Evolutionary conservation across 2,888 invertebrate species (phyloP), one percentile per base, ranked within the genome.

Genomic region (Venusia cambrica): DNA sequence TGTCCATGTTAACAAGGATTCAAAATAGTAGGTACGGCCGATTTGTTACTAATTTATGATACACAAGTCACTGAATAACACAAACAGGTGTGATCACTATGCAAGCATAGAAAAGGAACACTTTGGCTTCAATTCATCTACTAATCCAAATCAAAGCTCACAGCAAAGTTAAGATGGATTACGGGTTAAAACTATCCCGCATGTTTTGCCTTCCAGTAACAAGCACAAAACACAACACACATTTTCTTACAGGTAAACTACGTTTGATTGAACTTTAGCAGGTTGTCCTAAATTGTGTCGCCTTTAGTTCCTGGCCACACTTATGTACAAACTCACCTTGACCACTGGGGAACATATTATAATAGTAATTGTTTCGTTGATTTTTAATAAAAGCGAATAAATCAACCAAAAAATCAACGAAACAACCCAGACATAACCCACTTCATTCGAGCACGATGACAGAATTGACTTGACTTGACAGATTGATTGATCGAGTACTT

Each of bases 401-500:
- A 45, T 51, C 51, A 51, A 48, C 45, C 44, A 48, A 39, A 51
- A 51, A 51, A 51, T 51, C 51, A 51, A 51, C 51, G 51, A 51
- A 51, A 51, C 51, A 51, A 51, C 45, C 43, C 50, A 35, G 30
- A 30, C 40, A 39, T 51, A 51, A 51, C 51, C 50, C 43, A 48
- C 44, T 49, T 49, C 44, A 37, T 42, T 44, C 37, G 43, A 41
- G 38, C 43, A 37, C 42, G 44, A 43, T 48, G 45, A 45, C 45
- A 40, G 40, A 9, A n/a, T n/a, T n/a, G n/a, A n/a, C n/a, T n/a
- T n/a, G n/a, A n/a, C n/a, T n/a, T n/a, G n/a, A n/a, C n/a, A n/a
- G n/a, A n/a, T n/a, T n/a, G n/a, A n/a, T n/a, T n/a, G n/a, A n/a
- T n/a, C n/a, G n/a, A n/a, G n/a, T n/a, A n/a, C n/a, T n/a, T n/a